phyloP scores from a whole-genome alignment of 2,113 vertebrate genomes.

The Cinclus mexicanus region DNA sequence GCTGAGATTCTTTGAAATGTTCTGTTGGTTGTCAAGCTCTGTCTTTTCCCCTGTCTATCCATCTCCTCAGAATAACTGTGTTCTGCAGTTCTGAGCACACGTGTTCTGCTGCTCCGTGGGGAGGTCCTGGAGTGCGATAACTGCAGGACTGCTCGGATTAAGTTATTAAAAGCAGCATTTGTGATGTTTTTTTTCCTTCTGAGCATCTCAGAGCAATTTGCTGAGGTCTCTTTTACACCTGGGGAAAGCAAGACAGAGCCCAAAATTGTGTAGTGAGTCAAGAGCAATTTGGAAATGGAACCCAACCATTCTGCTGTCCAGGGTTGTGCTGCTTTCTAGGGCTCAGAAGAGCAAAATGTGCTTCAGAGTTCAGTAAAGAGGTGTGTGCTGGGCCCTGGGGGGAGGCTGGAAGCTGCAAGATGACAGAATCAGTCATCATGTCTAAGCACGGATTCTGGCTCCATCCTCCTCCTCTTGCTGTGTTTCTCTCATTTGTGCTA shows the following conservation, averaged over 20 bases:
- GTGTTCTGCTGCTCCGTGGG: not conserved
- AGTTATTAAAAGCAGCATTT: not conserved
- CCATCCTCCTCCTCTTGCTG: slow-evolving; percentile 24
- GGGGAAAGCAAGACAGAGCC: not conserved
- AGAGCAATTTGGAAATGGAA: not conserved
- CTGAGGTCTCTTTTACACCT: not conserved
- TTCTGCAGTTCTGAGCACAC: not conserved
- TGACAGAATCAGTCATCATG: not conserved
- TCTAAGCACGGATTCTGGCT: not conserved
- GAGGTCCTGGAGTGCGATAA: not conserved
- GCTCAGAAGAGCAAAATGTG: not conserved
- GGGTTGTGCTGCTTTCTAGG: not conserved
- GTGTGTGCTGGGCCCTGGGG: not conserved
- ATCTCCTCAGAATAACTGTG: slow-evolving; percentile 20
- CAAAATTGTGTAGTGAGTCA: not conserved
- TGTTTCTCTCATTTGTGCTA: not conserved
- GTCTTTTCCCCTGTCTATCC: slow-evolving; percentile 55
- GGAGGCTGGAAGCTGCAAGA: not conserved
- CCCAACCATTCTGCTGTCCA: not conserved
- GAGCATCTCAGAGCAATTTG: not conserved
- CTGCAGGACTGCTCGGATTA: not conserved
- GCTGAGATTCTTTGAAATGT: slow-evolving; percentile 54
- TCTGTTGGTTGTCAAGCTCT: slow-evolving; percentile 61
- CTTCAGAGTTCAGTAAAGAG: not conserved
- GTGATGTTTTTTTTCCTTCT: not conserved